Evolutionary conservation across 2,888 invertebrate genomes (phyloP).

Genomic region (Drosophila meridionalis): DNA sequence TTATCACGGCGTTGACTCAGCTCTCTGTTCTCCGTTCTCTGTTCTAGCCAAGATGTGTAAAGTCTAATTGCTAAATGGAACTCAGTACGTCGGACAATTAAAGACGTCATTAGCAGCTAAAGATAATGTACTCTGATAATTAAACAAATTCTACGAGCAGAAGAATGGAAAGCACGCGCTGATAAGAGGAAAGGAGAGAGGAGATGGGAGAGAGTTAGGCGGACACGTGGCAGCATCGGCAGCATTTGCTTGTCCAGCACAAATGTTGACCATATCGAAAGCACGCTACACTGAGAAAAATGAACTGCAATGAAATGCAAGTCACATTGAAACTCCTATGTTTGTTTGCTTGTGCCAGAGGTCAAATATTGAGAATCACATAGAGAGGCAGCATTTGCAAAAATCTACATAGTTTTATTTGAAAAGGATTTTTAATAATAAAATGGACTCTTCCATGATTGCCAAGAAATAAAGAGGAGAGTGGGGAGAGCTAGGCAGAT

Average conservation of each 20-base stretch:
- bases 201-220: not conserved
- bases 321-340: not conserved
- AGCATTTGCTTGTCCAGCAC: slow-evolving; percentile 4
- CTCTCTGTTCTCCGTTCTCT: slow-evolving; percentile 5
- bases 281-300: not conserved
- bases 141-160: not conserved
- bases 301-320: not conserved
- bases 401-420: too few relatives aligned
- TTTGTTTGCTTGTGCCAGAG: too few relatives aligned
- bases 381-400: too few relatives aligned
- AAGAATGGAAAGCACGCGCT: not conserved
- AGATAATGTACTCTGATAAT: not conserved
- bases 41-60: not conserved
- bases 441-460: too few relatives aligned
- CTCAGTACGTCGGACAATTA: not conserved
- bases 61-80: not conserved
- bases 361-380: too few relatives aligned
- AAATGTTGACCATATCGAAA: slow-evolving; percentile 13
- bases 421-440: too few relatives aligned
- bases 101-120: not conserved
- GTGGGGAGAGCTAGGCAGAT: too few relatives aligned
- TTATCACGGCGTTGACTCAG: slow-evolving; percentile 43
- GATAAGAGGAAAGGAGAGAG: too few relatives aligned
- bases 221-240: not conserved
- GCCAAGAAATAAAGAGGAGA: too few relatives aligned